phyloP scores from a whole-genome alignment of 1,140 invertebrate species.

The Drosophila erecta region DNA sequence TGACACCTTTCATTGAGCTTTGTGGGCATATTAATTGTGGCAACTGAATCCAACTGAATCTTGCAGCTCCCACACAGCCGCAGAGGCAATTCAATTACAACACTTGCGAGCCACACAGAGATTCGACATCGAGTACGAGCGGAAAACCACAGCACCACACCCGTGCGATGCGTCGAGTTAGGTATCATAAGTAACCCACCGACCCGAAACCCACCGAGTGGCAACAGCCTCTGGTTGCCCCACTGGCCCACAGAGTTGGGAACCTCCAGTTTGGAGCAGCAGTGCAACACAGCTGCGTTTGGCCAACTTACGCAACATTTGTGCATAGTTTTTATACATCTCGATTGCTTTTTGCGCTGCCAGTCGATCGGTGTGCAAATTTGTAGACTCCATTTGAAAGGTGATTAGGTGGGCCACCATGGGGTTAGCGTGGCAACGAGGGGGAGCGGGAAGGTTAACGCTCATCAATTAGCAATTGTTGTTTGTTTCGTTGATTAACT shows the following conservation, averaged over 20 bases:
- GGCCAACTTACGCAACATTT: slow-evolving; percentile 55
- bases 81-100: slow-evolving; percentile 58
- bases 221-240: slow-evolving; percentile 25
- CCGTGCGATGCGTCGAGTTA: slow-evolving; percentile 44
- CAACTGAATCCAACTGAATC: slow-evolving; percentile 23
- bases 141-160: slow-evolving; percentile 47
- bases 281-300: slow-evolving; percentile 49
- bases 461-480: slow-evolving; percentile 77
- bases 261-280: slow-evolving; percentile 11
- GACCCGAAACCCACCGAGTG: slow-evolving; percentile 6
- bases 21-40: slow-evolving; percentile 50
- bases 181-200: slow-evolving; percentile 13
- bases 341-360: neutral
- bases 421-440: neutral
- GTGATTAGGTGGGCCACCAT: slow-evolving; percentile 43
- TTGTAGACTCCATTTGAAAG: slow-evolving; percentile 47
- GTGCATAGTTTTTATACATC: slow-evolving; percentile 17
- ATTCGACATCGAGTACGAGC: neutral
- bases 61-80: slow-evolving; percentile 36
- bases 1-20: slow-evolving; percentile 31
- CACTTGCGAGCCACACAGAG: slow-evolving; percentile 25
- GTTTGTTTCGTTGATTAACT: slow-evolving; percentile 69
- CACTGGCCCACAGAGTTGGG: slow-evolving; percentile 50
- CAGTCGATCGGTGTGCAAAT: slow-evolving; percentile 45
- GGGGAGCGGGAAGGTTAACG: slow-evolving; percentile 8